Conservation (phyloP, 2,888 invertebrate genomes). For the Acanthococcus lagerstroemiae region DNA sequence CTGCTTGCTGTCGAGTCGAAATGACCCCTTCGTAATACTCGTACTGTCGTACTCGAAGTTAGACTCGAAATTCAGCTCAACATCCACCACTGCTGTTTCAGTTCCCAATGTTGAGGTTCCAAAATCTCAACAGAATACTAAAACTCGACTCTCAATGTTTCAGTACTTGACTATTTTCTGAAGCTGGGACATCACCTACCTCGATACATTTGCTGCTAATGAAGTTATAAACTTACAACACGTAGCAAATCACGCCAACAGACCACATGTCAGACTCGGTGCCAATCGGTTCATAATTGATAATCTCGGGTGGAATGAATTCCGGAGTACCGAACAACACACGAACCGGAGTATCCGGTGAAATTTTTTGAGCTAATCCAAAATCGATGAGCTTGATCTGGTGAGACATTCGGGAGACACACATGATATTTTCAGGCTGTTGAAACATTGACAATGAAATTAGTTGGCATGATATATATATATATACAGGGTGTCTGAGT, state of each 20-base stretch:
- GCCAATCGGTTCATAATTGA: conserved; percentile 79
- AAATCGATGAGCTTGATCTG: conserved; percentile 90
- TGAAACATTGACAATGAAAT: conserved; percentile 32
- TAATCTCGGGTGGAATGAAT: conserved; percentile 85
- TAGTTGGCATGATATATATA: background rate
- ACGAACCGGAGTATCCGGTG: conserved; percentile 55
- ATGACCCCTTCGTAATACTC: too few relatives aligned
- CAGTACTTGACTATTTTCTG: too few relatives aligned
- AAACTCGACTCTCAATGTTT: too few relatives aligned
- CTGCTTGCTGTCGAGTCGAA: too few relatives aligned
- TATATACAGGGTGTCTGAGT: too few relatives aligned
- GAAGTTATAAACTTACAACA: conserved; percentile 72
- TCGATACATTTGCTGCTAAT: too few relatives aligned
- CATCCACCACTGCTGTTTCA: too few relatives aligned
- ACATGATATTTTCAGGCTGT: conserved; percentile 89
- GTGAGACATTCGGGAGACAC: conserved; percentile 71
- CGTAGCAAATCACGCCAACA: conserved; percentile 85
- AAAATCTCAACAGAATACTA: too few relatives aligned
- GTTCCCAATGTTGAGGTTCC: too few relatives aligned
- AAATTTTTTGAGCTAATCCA: conserved; percentile 68
- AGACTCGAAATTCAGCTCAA: too few relatives aligned
- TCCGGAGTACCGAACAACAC: conserved; percentile 84
- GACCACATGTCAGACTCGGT: conserved; percentile 91
- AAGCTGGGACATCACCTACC: too few relatives aligned
- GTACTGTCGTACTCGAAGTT: too few relatives aligned